Conservation (phyloP, 1,140 invertebrate genomes). For the Babylonia areolata region DNA sequence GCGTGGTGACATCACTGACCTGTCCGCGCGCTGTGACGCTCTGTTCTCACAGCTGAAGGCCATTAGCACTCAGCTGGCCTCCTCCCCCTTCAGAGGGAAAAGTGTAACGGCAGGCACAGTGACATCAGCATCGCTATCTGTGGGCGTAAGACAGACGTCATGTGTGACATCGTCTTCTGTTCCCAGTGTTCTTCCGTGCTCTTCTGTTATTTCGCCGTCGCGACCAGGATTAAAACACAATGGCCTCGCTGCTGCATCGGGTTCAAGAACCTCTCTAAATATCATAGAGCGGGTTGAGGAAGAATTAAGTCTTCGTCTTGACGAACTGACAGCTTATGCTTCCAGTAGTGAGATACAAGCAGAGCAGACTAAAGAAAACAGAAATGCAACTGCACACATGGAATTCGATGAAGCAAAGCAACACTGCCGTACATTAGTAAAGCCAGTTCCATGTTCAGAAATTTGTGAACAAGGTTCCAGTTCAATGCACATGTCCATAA, state of each 20-base stretch:
- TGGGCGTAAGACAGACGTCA: background rate
- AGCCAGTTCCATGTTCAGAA: background rate
- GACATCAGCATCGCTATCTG: background rate
- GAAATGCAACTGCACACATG: background rate
- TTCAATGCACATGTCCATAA: background rate
- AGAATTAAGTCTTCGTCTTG: background rate
- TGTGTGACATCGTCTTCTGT: background rate
- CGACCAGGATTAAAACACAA: background rate
- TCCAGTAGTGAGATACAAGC: background rate
- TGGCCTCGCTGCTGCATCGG: background rate
- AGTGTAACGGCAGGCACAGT: background rate
- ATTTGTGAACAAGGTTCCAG: background rate
- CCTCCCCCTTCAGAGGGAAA: background rate
- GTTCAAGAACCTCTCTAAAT: background rate
- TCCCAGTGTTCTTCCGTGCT: too few relatives aligned
- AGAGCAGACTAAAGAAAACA: background rate
- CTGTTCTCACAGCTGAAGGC: background rate
- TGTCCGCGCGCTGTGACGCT: conserved; percentile 4
- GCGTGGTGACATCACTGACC: background rate
- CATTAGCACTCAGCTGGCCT: background rate
- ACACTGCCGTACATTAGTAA: background rate
- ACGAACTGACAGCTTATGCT: background rate
- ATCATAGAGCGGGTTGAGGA: background rate
- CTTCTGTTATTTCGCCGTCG: background rate
- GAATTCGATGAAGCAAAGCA: background rate